phyloP scores from a whole-genome alignment of 2,113 vertebrate genomes.

The Solenodon paradoxus region DNA sequence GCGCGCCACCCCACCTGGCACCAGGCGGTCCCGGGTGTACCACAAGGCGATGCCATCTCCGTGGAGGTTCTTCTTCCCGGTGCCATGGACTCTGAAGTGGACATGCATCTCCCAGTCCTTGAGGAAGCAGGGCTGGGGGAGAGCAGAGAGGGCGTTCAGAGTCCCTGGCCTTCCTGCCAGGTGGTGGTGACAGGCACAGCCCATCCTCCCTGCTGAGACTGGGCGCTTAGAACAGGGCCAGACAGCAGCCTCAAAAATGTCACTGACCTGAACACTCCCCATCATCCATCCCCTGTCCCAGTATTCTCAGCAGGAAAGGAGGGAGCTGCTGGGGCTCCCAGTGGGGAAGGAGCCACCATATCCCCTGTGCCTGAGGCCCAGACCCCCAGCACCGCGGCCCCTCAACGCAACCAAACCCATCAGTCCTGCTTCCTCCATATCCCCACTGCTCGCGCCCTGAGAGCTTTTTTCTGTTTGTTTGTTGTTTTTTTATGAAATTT shows the following conservation, averaged over 20 bases:
- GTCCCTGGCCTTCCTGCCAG: neutral
- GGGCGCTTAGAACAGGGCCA: neutral
- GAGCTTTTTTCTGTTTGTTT: too few relatives aligned
- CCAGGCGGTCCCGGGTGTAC: slow-evolving; percentile 94
- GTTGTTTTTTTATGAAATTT: too few relatives aligned
- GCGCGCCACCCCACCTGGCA: slow-evolving; percentile 83
- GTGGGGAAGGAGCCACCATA: neutral
- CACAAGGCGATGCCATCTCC: slow-evolving; percentile 97
- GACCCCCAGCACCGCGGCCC: too few relatives aligned
- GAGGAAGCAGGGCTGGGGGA: slow-evolving; percentile 91
- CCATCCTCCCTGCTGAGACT: neutral
- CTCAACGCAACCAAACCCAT: neutral
- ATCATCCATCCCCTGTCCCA: too few relatives aligned
- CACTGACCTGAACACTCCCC: neutral
- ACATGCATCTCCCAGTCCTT: slow-evolving; percentile 99
- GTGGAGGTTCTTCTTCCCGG: slow-evolving; percentile 96
- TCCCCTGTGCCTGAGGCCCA: neutral
- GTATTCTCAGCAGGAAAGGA: neutral
- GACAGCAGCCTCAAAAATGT: neutral
- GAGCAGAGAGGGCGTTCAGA: neutral
- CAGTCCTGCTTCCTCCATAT: neutral
- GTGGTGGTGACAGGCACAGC: neutral
- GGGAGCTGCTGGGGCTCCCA: neutral
- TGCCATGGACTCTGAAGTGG: slow-evolving; percentile 95
- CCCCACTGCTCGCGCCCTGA: neutral